Evolutionary conservation across 1,140 invertebrate species (phyloP).

Genomic region (Cyclina sinensis): DNA sequence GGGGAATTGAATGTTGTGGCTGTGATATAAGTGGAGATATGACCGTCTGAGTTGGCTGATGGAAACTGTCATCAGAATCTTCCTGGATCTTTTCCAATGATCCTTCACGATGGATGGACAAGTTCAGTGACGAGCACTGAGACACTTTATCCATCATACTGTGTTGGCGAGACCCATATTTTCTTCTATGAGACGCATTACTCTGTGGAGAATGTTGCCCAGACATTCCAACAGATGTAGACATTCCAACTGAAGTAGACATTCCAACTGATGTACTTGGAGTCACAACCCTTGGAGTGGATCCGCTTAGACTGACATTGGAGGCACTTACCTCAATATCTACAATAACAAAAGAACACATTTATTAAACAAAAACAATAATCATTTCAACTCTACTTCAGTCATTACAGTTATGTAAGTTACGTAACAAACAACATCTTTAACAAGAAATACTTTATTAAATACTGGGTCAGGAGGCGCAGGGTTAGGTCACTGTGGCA

Average conservation of each 20-base stretch:
- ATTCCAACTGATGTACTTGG: constrained; percentile 12
- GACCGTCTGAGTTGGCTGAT: constrained; percentile 24
- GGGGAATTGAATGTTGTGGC: not conserved
- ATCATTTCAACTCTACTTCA: too few relatives aligned
- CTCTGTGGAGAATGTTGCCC: constrained; percentile 3
- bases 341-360: too few relatives aligned
- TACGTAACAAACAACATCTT: too few relatives aligned
- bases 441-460: too few relatives aligned
- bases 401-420: too few relatives aligned
- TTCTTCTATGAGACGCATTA: not conserved
- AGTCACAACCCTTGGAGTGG: not conserved
- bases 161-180: not conserved
- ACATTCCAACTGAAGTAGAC: constrained; percentile 1
- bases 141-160: not conserved
- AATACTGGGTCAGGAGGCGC: too few relatives aligned
- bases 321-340: too few relatives aligned
- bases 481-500: too few relatives aligned
- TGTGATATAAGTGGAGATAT: constrained; percentile 24
- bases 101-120: constrained; percentile 14
- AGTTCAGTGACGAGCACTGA: constrained; percentile 9
- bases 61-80: constrained; percentile 41
- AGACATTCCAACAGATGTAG: constrained; percentile 9
- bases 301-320: not conserved
- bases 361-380: too few relatives aligned
- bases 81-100: not conserved